Base-by-base conservation (phyloP, 2,888 invertebrate genomes). In the Ochropleura plecta region DNA sequence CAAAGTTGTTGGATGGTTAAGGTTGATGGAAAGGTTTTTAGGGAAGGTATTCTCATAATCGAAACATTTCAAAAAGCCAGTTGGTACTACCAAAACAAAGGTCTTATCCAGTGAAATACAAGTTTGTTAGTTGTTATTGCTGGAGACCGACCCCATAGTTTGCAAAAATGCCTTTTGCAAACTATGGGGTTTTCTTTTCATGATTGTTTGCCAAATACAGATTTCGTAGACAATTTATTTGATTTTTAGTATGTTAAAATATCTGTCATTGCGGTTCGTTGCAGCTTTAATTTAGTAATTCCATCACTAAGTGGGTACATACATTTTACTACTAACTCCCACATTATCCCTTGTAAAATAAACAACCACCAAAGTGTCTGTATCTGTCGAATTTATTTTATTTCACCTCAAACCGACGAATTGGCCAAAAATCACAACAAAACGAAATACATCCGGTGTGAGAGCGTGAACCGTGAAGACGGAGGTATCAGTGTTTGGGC, bases 381-480 rank as follows among this genome's bases (percentile, higher is more conserved):
- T 42, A 30, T 42, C 20, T 42, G 20, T 46, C 5, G 20, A 51
- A 67, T 63, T 60, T 51, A 5, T 49, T 66, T 55, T 49, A n/a
- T 40, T 4, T 10, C 12, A 66, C 30, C 30, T 30, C 30, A 44
- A 74, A 66, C 46, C 14, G 44, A 48, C 12, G 20, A 68, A 64
- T 76, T 46, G 51, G 57, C 12, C 44, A 57, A 65, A 80, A 76
- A 65, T 70, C 76, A 60, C 66, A 60, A 59, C 14, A n/a, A 59
- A 40, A 49, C 59, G 46, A 68, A 30, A 18, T 49, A 65, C 64
- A 65, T 73, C 60, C 70, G 64, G 59, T 62, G 60, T 16, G 46
- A 49, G 60, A 78, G 30, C 62, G 67, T 55, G 70, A 73, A 75
- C 69, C 53, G 57, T 76, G 46, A 68, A 62, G 51, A 53, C 30